Conservation (phyloP, 92 coral and sea anemone genomes). For the Montipora capitata region DNA sequence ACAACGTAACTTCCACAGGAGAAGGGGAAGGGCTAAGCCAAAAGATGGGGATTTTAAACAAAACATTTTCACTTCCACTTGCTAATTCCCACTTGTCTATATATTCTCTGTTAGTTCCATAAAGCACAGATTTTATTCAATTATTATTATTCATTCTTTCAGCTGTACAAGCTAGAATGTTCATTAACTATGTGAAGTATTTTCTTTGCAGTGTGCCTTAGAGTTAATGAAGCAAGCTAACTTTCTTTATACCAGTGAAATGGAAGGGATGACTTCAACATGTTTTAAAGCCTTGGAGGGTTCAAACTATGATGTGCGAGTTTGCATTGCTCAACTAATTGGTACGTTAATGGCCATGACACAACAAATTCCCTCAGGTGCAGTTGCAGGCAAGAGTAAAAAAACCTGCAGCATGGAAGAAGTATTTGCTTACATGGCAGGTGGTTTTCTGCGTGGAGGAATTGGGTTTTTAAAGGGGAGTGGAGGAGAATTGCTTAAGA, state of each 20-base stretch:
- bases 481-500: constrained; percentile 95
- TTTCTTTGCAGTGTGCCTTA: constrained; percentile 83
- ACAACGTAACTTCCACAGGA: too few relatives aligned
- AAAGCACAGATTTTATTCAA: too few relatives aligned
- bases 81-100: too few relatives aligned
- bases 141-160: not conserved
- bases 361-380: constrained; percentile 78
- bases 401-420: constrained; percentile 86
- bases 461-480: constrained; percentile 97
- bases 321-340: constrained; percentile 90
- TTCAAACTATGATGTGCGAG: constrained; percentile 98
- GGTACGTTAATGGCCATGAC: constrained; percentile 95
- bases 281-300: constrained; percentile 95
- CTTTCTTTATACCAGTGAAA: constrained; percentile 91
- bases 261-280: constrained; percentile 90
- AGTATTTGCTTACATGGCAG: constrained; percentile 91
- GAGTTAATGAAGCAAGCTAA: constrained; percentile 94
- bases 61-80: too few relatives aligned
- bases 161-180: not conserved
- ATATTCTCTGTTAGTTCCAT: too few relatives aligned
- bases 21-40: too few relatives aligned
- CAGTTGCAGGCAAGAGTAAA: constrained; percentile 76
- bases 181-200: not conserved
- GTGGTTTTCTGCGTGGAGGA: constrained; percentile 98
- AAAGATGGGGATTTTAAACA: too few relatives aligned